phyloP scores from a whole-genome alignment of 2,888 invertebrate genomes.

The Chrysotoxum bicinctum region DNA sequence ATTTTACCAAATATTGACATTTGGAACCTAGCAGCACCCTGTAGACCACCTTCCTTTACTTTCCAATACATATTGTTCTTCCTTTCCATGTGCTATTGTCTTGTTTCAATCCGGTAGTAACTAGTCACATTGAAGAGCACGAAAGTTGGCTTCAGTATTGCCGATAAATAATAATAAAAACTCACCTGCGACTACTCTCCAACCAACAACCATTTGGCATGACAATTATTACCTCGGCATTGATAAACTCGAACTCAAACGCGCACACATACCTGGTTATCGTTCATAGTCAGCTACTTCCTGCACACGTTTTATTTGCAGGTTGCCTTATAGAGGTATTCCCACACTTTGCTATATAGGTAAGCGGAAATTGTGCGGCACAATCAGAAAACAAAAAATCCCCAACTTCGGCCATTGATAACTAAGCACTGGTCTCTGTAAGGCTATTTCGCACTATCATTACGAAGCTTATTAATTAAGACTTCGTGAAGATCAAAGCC shows the following conservation, averaged over 20 bases:
- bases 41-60: background rate
- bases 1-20: too few species aligned
- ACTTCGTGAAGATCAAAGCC: constrained; percentile 24
- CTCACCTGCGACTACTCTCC: background rate
- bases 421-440: background rate
- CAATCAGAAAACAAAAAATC: constrained; percentile 20
- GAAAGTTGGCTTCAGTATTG: constrained; percentile 29
- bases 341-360: constrained; percentile 2
- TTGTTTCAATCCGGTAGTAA: constrained; percentile 32
- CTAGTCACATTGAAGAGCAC: constrained; percentile 30
- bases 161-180: background rate
- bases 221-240: constrained; percentile 50
- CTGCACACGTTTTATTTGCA: constrained; percentile 51
- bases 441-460: constrained; percentile 24
- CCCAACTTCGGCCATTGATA: constrained; percentile 12
- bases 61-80: background rate
- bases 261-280: constrained; percentile 14
- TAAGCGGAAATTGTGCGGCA: constrained; percentile 48
- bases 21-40: background rate
- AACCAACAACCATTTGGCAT: constrained; percentile 30
- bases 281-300: constrained; percentile 55
- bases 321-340: constrained; percentile 19
- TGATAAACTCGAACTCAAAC: constrained; percentile 21
- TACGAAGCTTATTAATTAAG: constrained; percentile 65
- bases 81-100: too few species aligned